Evolutionary conservation across 2,797 vertebrate species (phyloP), one percentile per base, ranked within the genome.

Genomic region (Chelon labrosus): DNA sequence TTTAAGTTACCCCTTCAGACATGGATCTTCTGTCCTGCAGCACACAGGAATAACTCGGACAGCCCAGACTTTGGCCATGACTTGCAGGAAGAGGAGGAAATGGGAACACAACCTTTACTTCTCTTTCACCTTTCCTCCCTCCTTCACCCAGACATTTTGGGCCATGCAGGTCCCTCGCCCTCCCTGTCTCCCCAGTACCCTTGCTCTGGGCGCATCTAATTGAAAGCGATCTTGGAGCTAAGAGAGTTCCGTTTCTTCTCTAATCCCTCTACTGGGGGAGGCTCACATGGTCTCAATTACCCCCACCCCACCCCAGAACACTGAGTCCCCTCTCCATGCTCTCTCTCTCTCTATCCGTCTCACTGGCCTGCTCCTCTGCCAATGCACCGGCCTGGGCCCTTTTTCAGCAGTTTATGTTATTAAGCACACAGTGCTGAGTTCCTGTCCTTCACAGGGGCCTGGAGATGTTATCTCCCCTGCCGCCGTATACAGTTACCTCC

Each of bases 281-380:
- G 92, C 95, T 96, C 98, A 98, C 96, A 98, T 99, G 98, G 96
- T 98, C 97, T 96, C 96, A 98, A 99, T 99, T 99, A 99, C 93
- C 91, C 86, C 79, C 81, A 88, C 85, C 85, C 87, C 81, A 80
- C 83, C 80, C 84, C 73, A 90, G 89, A 92, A 92, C 89, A 90
- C 87, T 95, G 95, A 95, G 94, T 95, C 93, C 95, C 94, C 96
- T 95, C 93, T 93, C 93, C 91, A 59, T 70, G 71, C 78, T 85
- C 89, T 70, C 71, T 73, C 80, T 72, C 71, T 73, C 80, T 79
- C 82, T 79, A 75, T 84, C 82, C 85, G 27, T 89, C 84, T 88
- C 84, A 85, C 82, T 77, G 79, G 71, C 79, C 72, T 77, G 77
- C 90, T 90, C 85, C 73, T 90, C 88, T 91, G 95, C 90, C 88